Evolutionary conservation across 2,113 vertebrate species (phyloP).

Genomic region (Aegotheles bennettii): DNA sequence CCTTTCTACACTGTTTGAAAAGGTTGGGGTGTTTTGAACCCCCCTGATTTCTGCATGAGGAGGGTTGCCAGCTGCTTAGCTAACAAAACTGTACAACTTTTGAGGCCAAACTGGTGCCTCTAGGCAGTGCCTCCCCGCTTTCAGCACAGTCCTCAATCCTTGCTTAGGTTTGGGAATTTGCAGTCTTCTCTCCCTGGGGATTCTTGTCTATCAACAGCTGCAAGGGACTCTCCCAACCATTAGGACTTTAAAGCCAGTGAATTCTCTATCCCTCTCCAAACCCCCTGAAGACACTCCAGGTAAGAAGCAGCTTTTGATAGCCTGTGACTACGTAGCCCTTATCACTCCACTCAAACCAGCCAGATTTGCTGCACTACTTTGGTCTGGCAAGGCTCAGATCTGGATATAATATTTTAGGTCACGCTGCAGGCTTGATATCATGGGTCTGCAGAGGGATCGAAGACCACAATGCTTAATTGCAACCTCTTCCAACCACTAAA

Average conservation of each 20-base stretch:
- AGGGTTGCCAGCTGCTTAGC: neutral
- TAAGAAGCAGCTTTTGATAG: neutral
- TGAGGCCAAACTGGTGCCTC: neutral
- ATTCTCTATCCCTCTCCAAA: neutral
- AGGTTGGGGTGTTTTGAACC: neutral
- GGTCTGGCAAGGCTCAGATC: neutral
- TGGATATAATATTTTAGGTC: neutral
- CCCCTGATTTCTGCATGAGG: neutral
- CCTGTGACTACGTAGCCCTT: neutral
- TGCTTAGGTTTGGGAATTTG: neutral
- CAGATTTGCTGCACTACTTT: neutral
- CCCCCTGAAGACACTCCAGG: neutral
- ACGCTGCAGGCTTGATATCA: conserved; percentile 8
- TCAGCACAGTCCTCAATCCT: neutral
- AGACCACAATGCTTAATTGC: conserved; percentile 35
- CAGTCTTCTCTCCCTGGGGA: neutral
- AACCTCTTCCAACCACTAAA: conserved; percentile 52
- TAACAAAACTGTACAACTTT: neutral
- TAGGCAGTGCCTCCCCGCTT: neutral
- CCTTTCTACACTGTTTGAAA: neutral
- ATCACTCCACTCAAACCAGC: neutral
- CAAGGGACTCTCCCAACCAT: neutral
- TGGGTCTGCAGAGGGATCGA: neutral
- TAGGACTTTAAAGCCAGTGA: neutral
- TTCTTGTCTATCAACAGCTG: neutral